Conservation (phyloP, 2,888 invertebrate genomes). For the Thymelicus sylvestris region DNA sequence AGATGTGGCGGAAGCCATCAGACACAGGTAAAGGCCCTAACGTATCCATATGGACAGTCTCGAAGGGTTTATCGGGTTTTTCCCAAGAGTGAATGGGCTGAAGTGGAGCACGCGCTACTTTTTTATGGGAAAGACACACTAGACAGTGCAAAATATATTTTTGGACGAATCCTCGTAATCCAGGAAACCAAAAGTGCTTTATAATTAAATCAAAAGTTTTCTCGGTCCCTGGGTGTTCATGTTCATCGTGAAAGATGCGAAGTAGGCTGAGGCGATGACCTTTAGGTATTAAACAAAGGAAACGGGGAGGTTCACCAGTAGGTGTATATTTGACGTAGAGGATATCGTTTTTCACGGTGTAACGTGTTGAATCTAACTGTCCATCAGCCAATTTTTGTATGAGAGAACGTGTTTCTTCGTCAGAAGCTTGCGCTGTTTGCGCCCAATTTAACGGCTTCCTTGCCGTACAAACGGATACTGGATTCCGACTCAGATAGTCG, state of each 20-base stretch:
- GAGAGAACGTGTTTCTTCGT: conserved; percentile 37
- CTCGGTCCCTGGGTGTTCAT: conserved; percentile 28
- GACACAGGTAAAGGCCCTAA: conserved; percentile 33
- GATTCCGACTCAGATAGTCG: conserved; percentile 9
- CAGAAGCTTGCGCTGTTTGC: conserved; percentile 40
- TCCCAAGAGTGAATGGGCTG: conserved; percentile 28
- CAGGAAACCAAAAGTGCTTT: conserved; percentile 40
- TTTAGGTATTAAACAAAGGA: conserved; percentile 42
- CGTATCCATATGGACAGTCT: conserved; percentile 19
- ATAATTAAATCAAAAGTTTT: conserved; percentile 34
- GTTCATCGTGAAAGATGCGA: conserved; percentile 41
- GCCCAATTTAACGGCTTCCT: conserved; percentile 41
- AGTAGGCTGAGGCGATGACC: conserved; percentile 41
- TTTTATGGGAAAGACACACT: conserved; percentile 26
- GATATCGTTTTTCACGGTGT: conserved; percentile 28
- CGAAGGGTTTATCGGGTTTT: conserved; percentile 29
- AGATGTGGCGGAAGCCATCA: conserved; percentile 25
- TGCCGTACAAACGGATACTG: conserved; percentile 25
- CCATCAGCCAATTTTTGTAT: conserved; percentile 30
- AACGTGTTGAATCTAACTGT: conserved; percentile 33
- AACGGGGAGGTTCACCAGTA: conserved; percentile 30
- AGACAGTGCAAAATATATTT: conserved; percentile 34
- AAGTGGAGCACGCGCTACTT: conserved; percentile 18
- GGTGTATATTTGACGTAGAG: conserved; percentile 38
- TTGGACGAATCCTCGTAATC: conserved; percentile 16